A percentile compares a stretch with the other conserved stretches of the same genome.
Conservation (phyloP, 2,888 invertebrate species). For the Cosmia pyralina region DNA sequence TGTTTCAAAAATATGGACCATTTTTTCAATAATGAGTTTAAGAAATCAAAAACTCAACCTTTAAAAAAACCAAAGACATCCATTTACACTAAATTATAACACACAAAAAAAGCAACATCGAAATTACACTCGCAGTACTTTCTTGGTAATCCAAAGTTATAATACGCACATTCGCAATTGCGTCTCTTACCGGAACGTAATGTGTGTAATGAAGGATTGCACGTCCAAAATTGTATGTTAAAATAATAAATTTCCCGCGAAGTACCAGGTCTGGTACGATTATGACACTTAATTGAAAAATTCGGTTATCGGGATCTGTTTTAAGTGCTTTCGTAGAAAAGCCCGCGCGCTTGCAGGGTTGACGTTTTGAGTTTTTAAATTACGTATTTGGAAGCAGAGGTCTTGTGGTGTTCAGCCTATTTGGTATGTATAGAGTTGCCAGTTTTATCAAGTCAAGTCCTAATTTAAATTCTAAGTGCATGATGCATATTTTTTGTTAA, state of each 20-base stretch:
- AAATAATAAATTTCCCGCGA: conserved; percentile 86
- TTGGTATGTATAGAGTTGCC: neutral
- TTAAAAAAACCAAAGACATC: conserved; percentile 38
- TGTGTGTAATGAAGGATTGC: conserved; percentile 74
- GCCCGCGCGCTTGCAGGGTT: conserved; percentile 71
- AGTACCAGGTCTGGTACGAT: conserved; percentile 76
- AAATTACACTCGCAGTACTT: conserved; percentile 54
- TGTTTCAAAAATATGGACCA: neutral
- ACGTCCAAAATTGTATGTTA: conserved; percentile 81
- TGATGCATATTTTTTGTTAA: neutral
- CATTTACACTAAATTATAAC: conserved; percentile 53
- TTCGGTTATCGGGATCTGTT: conserved; percentile 84
- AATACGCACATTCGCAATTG: conserved; percentile 60
- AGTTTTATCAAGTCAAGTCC: neutral
- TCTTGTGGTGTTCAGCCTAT: neutral
- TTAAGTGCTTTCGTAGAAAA: conserved; percentile 88
- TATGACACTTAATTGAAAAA: conserved; percentile 89
- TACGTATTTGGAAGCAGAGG: neutral
- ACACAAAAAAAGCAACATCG: conserved; percentile 37
- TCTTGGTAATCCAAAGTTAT: conserved; percentile 64
- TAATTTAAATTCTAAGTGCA: neutral
- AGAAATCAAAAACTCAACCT: neutral
- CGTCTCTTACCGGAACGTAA: conserved; percentile 75
- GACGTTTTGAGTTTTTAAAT: conserved; percentile 50
- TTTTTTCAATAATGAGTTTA: neutral